These are phyloP conservation scores for Connochaetes taurinus DNA, from an alignment of 2,113 vertebrate genomes.

Conservation along the genomic window DNA sequence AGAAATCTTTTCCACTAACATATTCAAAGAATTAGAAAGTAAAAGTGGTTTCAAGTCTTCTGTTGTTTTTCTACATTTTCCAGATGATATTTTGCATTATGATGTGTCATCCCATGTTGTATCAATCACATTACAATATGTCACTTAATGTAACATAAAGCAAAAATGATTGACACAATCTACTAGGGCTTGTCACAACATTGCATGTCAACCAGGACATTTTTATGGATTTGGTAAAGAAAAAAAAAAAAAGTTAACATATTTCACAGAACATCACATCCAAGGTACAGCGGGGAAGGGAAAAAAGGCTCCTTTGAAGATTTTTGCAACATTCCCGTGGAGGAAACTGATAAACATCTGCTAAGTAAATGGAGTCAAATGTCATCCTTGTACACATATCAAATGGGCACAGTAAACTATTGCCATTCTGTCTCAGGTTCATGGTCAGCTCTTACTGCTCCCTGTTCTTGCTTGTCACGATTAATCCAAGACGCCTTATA, in stretches of 20 bases:
- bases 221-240: constrained; percentile 57
- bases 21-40: constrained; percentile 36
- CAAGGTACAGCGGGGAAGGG: background rate
- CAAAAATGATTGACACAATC: constrained; percentile 78
- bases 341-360: constrained; percentile 57
- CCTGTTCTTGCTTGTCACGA: background rate
- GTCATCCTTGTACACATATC: background rate
- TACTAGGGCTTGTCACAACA: constrained; percentile 80
- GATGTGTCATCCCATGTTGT: constrained; percentile 76
- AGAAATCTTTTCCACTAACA: background rate
- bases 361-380: constrained; percentile 41
- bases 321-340: constrained; percentile 57
- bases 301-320: constrained; percentile 51
- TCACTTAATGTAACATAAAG: constrained; percentile 77
- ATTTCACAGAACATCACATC: constrained; percentile 51
- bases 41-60: constrained; percentile 21
- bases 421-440: constrained; percentile 38
- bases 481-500: background rate
- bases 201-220: constrained; percentile 70
- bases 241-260: constrained; percentile 50
- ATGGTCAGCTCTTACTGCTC: constrained; percentile 16
- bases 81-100: constrained; percentile 79
- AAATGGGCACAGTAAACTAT: constrained; percentile 6
- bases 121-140: constrained; percentile 80
- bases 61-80: constrained; percentile 73